Base-by-base conservation (phyloP, 1,140 invertebrate species). In the Cyclargus thomasi region DNA sequence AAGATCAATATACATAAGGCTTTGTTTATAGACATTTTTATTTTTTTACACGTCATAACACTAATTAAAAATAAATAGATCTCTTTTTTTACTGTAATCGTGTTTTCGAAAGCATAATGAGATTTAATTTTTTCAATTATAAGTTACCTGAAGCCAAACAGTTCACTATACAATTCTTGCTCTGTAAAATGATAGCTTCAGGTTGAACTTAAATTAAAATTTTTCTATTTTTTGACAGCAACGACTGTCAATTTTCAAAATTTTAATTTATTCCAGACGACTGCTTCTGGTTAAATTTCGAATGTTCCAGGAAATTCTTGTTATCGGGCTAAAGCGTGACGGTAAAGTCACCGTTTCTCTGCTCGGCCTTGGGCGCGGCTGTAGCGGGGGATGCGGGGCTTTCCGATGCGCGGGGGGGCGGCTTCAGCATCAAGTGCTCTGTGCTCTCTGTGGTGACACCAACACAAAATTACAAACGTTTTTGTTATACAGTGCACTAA, bases 321-420 rank as follows among this genome's bases (percentile, higher is more conserved):
- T 20, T 18, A 20, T 1, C 18, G 20, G 55, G 11, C 76, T 81
- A 90, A 53, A 90, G 71, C 1, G 87, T 90, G 64, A 90, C 87
- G 53, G 87, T 90, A 68, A 81, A 90, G 68, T 90, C 87, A 21
- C 85, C 87, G 63, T 90, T 84, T 63, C 78, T 86, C 59, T 88
- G 79, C 69, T 86, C 82, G 0, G 84, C 80, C 69, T 85, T 86
- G 0, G 79, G 76, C 18, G 67, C 71, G 0, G 73, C 71, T 11
- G 53, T 70, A 69, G 79, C 77, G 1, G 73, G 73, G 16, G 53
- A 67, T 70, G 79, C 77, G 16, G 74, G 68, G 39, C 39, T 47
- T 8, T 47, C 39, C 21, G 75, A 70, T 6, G 78, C 69, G 23
- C 80, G 75, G n/a, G 81, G 80, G 0, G 85, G 86, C 71, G 88